Base-by-base conservation (phyloP, 2,797 vertebrate species). In the Anguilla pacifica region DNA sequence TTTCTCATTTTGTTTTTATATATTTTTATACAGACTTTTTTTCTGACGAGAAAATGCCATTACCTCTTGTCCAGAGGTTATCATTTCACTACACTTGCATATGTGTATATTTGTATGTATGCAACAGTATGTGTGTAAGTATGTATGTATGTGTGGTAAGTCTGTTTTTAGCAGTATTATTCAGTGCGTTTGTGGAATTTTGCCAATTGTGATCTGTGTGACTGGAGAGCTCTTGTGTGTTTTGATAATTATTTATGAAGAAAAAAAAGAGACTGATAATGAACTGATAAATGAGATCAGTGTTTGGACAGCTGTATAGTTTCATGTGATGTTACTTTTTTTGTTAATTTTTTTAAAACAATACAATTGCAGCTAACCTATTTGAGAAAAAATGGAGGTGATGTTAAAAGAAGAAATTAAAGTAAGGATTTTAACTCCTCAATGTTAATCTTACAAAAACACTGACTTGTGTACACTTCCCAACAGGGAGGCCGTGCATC, bases 201-300 rank as follows among this genome's bases (percentile, higher is more conserved):
- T 77, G 35, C 93, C 93, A 90, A 91, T 91, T 92, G 90, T 91
- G 92, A 93, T 93, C 92, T 95, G 94, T 93, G 91, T 94, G 94
- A 92, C 43, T 88, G 86, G 88, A 89, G 90, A 86, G 94, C 89
- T 92, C 86, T 83, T 91, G 91, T 94, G 93, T 94, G 93, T 96
- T 95, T 95, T 94, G 93, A 94, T 91, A 91, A 93, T 95, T 97
- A 97, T 97, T 97, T 97, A 97, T 96, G 96, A 94, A 93, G 90
- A 87, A 88, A 87, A 87, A 93, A 91, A 64, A 91, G 86, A 89
- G 94, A 90, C 91, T 94, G 90, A 93, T 91, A 72, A 72, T 72
- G 87, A 92, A 91, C 88, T 92, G 92, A 89, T 85, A 85, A 70
- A 46, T 55, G 74, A 79, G 83, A 79, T 88, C 91, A 92, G 91